These are phyloP conservation scores for Coendou prehensilis DNA, from an alignment of 2,797 vertebrate species.

Conservation along the genomic window DNA sequence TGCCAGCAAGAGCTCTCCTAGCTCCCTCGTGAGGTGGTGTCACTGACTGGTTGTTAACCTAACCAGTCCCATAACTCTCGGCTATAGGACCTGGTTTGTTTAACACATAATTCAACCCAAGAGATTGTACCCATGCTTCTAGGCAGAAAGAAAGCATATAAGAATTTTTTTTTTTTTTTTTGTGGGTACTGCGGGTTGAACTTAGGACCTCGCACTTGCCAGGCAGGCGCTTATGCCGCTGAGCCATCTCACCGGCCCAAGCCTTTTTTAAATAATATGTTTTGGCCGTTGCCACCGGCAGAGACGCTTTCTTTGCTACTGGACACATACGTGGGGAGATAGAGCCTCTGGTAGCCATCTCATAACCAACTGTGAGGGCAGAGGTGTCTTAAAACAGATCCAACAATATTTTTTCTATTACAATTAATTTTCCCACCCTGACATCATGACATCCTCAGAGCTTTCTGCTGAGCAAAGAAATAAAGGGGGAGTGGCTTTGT, in stretches of 20 bases:
- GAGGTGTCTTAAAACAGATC: not conserved
- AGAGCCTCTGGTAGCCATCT: not conserved
- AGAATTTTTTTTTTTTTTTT: not conserved
- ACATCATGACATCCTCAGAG: not conserved
- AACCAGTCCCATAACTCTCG: not conserved
- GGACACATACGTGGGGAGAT: not conserved
- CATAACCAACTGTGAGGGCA: not conserved
- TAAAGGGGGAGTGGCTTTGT: not conserved
- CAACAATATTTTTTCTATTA: not conserved
- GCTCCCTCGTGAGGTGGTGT: not conserved
- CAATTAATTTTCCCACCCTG: constrained; percentile 21
- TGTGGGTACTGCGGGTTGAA: too few species aligned
- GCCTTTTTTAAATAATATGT: not conserved
- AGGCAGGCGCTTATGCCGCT: too few species aligned
- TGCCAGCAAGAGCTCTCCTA: not conserved
- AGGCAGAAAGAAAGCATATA: constrained; percentile 18
- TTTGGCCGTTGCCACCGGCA: not conserved
- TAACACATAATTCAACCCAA: constrained; percentile 28
- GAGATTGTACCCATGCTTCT: not conserved
- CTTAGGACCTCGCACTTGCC: too few species aligned
- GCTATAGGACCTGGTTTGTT: not conserved
- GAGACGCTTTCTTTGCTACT: constrained; percentile 16
- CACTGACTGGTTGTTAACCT: not conserved
- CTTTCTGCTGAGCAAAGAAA: not conserved
- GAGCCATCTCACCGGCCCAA: too few species aligned